Base-by-base conservation (phyloP, 2,113 vertebrate species). In the Damaliscus lunatus region DNA sequence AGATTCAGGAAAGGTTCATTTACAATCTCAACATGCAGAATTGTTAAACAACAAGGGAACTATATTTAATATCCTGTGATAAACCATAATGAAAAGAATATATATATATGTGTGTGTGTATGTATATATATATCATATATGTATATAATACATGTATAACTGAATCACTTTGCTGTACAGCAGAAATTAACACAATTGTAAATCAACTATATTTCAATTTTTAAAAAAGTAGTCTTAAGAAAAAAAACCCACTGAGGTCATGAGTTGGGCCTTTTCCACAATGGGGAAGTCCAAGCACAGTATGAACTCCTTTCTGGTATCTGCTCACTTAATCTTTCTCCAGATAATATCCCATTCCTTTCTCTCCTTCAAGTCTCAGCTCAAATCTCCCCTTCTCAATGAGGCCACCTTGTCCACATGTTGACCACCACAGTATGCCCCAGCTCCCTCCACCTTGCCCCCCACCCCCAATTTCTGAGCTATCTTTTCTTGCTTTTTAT, bases 371-470 rank as follows among this genome's bases (percentile, higher is more conserved):
- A 11, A 48, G 48, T 31, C n/a, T 88, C 60, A 46, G 16, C 74
- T 93, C 60, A 29, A 1, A 57, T 46, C 6, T 86, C 19, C 29
- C 50, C 43, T 95, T 83, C 50, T 71, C 29, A 48, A 1, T 0
- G 11, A 86, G 52, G 82, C 25, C 27, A 17, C 43, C 6, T 23
- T 91, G 36, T n/a, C 27, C 5, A 6, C 40, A 5, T n/a, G 5
- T 25, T 19, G 53, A 90, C 13, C 19, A 29, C 33, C 7, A 6
- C 31, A 7, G 11, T 13, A 25, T 2, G 13, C 1, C 19, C 59
- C n/a, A 74, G 3, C 21, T 77, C 4, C 17, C 2, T 15, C 21
- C 0, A 2, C 12, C 40, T 50, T 21, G 3, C 25, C 33, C 8
- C 6, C 19, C 3, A 74, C 36, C 71, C 64, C 64, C n/a, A 40